Conservation (phyloP, 2,113 vertebrate genomes). For the Oenanthe melanoleuca region DNA sequence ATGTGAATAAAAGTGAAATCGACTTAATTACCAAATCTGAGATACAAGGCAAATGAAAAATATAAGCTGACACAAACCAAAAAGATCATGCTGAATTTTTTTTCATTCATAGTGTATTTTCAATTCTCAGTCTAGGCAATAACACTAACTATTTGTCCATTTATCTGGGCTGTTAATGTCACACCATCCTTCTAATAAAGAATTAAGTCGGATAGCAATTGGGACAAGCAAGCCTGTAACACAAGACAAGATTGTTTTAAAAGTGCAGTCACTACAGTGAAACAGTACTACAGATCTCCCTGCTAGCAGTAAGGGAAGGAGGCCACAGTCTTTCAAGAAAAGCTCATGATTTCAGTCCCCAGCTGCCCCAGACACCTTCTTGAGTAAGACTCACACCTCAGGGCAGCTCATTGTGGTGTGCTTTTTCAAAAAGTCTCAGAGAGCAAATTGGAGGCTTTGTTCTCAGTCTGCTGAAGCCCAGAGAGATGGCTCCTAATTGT, state of each 20-base stretch:
- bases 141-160: neutral
- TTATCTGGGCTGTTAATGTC: neutral
- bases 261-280: neutral
- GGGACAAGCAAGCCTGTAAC: neutral
- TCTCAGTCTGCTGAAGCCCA: neutral
- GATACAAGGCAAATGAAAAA: neutral
- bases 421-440: neutral
- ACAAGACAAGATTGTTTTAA: neutral
- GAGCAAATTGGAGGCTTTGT: neutral
- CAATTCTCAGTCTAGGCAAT: neutral
- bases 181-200: neutral
- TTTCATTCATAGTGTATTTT: neutral
- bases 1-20: neutral
- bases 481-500: neutral
- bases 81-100: neutral
- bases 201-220: neutral
- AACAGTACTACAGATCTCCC: neutral
- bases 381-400: neutral
- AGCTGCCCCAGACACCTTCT: neutral
- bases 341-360: neutral
- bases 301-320: neutral
- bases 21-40: neutral
- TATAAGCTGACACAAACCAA: neutral
- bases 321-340: neutral
- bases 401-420: neutral